A percentile compares a stretch with the other conserved stretches of the same genome.
phyloP scores from a whole-genome alignment of 92 coral and sea anemone species.

The Siderastrea siderea region DNA sequence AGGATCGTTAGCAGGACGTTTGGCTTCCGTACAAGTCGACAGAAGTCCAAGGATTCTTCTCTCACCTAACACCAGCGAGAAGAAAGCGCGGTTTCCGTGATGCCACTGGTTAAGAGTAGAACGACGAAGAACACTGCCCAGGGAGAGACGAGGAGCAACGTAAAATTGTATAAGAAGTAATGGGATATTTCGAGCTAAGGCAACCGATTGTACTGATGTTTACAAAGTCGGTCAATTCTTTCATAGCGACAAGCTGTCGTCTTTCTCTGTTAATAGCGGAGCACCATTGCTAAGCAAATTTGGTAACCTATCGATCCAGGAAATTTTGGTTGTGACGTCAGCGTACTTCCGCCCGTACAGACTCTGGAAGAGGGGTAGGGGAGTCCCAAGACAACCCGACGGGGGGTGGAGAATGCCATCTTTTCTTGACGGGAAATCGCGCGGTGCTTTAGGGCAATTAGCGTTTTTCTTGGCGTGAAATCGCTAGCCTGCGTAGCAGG shows the following conservation, averaged over 20 bases:
- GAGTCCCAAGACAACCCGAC: too few species aligned
- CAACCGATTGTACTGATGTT: slow-evolving; percentile 61
- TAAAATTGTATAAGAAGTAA: slow-evolving; percentile 48
- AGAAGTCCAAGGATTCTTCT: slow-evolving; percentile 54
- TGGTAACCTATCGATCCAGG: too few species aligned
- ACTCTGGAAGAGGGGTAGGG: too few species aligned
- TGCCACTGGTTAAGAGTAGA: slow-evolving; percentile 24
- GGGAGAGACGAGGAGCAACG: slow-evolving; percentile 32
- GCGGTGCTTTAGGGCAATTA: too few species aligned
- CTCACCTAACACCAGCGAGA: slow-evolving; percentile 62
- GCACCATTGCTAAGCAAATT: too few species aligned
- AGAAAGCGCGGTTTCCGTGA: slow-evolving; percentile 37
- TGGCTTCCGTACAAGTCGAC: slow-evolving; percentile 45
- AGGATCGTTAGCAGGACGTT: slow-evolving; percentile 31
- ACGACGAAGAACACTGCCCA: slow-evolving; percentile 15
- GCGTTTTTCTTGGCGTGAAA: too few species aligned
- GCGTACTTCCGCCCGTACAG: too few species aligned
- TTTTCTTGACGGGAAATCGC: too few species aligned
- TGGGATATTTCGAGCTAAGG: slow-evolving; percentile 52
- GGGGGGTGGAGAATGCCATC: too few species aligned
- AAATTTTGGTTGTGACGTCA: too few species aligned
- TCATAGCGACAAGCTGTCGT: slow-evolving; percentile 15
- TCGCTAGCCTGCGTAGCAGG: too few species aligned
- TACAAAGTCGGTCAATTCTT: slow-evolving; percentile 31
- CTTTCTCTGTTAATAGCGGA: slow-evolving; percentile 32